Evolutionary conservation across 2,888 invertebrate genomes (phyloP), one percentile per base, ranked within the genome.

Genomic region (Heteromurus nitidus): DNA sequence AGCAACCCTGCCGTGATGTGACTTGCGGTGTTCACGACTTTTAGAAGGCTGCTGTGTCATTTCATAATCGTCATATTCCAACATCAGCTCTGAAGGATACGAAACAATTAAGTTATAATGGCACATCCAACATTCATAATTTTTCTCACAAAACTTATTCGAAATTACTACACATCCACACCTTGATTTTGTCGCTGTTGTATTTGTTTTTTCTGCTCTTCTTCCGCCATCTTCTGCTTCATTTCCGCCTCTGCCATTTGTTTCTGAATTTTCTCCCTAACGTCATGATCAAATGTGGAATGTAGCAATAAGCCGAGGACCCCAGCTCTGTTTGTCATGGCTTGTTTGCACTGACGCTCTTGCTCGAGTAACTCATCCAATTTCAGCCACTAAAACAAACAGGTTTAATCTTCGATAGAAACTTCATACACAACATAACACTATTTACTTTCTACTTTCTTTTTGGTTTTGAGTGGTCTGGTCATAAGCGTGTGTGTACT

Each of bases 271-370:
- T 72, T 89, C 88, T 95, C 95, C 93, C 96, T 95, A 0, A 95
- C 92, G 87, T 96, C 96, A 88, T 98, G 97, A 90, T 98, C 96
- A 89, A 96, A 96, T 0, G 98, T 98, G 5, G 98, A 97, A 89
- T 99, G 98, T n/a, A 99, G 90, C 94, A 99, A 95, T 0, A 99
- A 91, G 0, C 96, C 96, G 16, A 99, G 90, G 0, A 98, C 96
- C 0, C 98, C 97, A 55, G 97, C 97, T 79, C 98, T 92, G 87
- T 93, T 93, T 1, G 93, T 91, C 91, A 94, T 91, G 64, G 92
- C 90, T 79, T 89, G 91, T 2, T 97, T 91, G 30, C 97, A 94
- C 88, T 94, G 95, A 82, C 97, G 91, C 90, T 98, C 98, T 89
- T 98, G 96, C 88, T 98, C 98, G 68, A 97, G 92, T 55, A 98